Base-by-base conservation (phyloP, 2,797 vertebrate genomes). In the Sebastiscus tertius region DNA sequence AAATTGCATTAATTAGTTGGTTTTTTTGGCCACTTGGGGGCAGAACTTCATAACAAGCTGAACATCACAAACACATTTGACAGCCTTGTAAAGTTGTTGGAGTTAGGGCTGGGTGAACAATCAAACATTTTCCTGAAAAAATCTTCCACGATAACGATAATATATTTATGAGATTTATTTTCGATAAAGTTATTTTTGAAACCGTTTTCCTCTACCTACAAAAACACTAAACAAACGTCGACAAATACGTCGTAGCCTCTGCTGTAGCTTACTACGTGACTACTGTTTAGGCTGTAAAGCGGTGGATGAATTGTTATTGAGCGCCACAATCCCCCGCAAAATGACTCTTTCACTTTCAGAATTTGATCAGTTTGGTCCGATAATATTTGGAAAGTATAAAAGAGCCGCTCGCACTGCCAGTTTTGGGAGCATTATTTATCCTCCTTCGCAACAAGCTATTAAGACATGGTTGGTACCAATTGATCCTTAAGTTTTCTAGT, bases 31-130 rank as follows among this genome's bases (percentile, higher is more conserved):
- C 62, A 75, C 59, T 39, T 42, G 6, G 13, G 26, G 72, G 60
- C 68, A 72, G 72, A 66, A 36, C 3, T 22, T 8, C 42, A 13
- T 13, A 64, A 36, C n/a, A 61, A 34, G 16, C 29, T 29, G 9
- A 73, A 70, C 27, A 67, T 9, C 60, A 24, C 67, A 63, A 72
- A 71, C 55, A 31, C 16, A 1, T 49, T 49, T 75, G 34, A 78
- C 4, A 54, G 65, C 18, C 29, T 61, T 42, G 12, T 36, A 20
- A 22, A 65, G 54, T 13, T 20, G 11, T 34, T 33, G 22, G 42
- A 1, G 42, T 49, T 18, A 2, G 6, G 42, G 18, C 42, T 42
- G 33, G 33, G 9, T 8, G 33, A 10, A 34, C 33, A 34, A 34
- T 34, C 33, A 8, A 10, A 34, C 9, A 34, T 34, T 34, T 10